These are phyloP conservation scores for Chrysolina oricalcia DNA, from an alignment of 2,888 invertebrate genomes.

Conservation along the genomic window DNA sequence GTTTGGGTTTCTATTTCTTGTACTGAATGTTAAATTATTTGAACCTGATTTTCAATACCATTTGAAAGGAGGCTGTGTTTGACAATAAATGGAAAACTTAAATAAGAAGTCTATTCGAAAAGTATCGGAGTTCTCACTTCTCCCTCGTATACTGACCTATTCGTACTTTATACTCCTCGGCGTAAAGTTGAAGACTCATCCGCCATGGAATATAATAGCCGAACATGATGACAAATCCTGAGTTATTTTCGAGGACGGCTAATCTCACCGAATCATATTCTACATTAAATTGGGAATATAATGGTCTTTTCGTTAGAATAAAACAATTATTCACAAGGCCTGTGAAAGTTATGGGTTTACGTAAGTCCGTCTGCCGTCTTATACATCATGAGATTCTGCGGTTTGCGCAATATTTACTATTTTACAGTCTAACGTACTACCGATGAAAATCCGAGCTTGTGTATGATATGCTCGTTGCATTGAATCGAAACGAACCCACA, in stretches of 20 bases:
- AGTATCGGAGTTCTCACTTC: too few species aligned
- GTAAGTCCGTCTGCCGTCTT: slow-evolving; percentile 20
- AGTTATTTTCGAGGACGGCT: neutral
- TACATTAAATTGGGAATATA: slow-evolving; percentile 26
- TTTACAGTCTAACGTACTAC: neutral
- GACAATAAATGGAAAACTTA: too few species aligned
- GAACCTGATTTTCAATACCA: too few species aligned
- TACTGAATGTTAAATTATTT: too few species aligned
- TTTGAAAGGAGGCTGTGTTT: too few species aligned
- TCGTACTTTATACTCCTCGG: too few species aligned
- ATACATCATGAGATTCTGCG: neutral
- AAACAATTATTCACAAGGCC: slow-evolving; percentile 47
- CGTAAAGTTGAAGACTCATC: too few species aligned
- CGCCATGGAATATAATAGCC: neutral
- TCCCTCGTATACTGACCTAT: too few species aligned
- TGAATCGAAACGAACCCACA: too few species aligned
- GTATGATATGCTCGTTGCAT: too few species aligned
- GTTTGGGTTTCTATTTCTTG: too few species aligned
- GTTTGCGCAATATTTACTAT: slow-evolving; percentile 7
- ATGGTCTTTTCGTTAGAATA: slow-evolving; percentile 33
- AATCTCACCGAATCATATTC: slow-evolving; percentile 12
- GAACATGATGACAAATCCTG: neutral
- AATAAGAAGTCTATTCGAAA: too few species aligned
- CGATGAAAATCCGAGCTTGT: neutral
- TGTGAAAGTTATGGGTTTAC: slow-evolving; percentile 53